Percentiles rank a stretch among this genome's conserved stretches.
These are phyloP conservation scores for Pterois miles DNA, from an alignment of 2,797 vertebrate species.

Conservation along the genomic window DNA sequence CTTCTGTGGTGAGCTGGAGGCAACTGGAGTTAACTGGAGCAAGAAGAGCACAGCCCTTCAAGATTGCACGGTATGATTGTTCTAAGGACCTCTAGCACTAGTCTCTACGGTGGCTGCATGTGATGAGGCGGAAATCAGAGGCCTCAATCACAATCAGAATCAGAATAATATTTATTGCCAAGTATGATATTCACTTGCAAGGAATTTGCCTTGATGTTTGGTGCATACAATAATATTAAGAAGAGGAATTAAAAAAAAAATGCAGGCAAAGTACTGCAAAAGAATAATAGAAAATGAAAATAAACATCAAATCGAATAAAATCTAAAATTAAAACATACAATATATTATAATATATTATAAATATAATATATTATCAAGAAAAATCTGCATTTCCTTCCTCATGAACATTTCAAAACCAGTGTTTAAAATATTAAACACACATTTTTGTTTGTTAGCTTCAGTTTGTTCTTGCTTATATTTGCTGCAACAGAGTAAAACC, in stretches of 20 bases:
- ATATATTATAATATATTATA: no score
- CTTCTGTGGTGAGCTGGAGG: conserved; percentile 53
- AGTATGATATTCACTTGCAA: not conserved
- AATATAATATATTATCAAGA: no score
- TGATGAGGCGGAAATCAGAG: conserved; percentile 43
- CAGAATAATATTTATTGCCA: not conserved
- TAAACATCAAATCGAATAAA: not conserved
- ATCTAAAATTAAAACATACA: not conserved
- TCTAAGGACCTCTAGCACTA: conserved; percentile 43
- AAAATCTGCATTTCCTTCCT: no score
- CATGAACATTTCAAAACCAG: no score
- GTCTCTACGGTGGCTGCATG: conserved; percentile 36
- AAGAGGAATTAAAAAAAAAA: not conserved
- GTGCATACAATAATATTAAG: not conserved
- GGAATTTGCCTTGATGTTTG: not conserved
- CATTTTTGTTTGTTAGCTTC: no score
- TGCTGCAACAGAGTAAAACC: no score
- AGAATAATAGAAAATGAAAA: not conserved
- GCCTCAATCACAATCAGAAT: conserved; percentile 9
- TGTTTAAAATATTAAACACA: no score
- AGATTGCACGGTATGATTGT: conserved; percentile 40
- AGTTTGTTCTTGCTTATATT: no score
- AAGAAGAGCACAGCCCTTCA: conserved; percentile 57
- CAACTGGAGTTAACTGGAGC: conserved; percentile 46
- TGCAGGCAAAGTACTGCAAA: not conserved